Conservation (phyloP, 2,797 vertebrate genomes). For the Pipistrellus nathusii region DNA sequence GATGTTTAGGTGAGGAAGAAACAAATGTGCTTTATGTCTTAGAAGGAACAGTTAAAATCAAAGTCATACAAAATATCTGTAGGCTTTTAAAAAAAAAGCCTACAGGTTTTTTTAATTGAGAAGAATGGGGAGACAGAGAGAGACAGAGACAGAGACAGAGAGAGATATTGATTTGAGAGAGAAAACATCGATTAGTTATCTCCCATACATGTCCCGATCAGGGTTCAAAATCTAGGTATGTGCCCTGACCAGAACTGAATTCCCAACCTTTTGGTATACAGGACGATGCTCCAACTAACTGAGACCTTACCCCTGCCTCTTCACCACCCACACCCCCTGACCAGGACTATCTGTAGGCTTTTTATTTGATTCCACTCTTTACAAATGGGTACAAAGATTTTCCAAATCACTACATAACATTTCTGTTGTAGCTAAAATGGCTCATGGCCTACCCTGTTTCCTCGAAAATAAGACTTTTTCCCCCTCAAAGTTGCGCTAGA, state of each 20-base stretch:
- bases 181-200: neutral
- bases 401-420: neutral
- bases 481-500: too few species aligned
- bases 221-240: neutral
- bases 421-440: conserved; percentile 34
- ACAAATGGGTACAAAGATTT: conserved; percentile 40
- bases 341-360: neutral
- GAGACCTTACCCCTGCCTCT: neutral
- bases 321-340: rapidly evolving
- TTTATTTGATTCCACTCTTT: neutral
- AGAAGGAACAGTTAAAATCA: conserved; percentile 7
- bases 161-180: neutral
- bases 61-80: neutral
- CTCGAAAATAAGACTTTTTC: too few species aligned
- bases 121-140: neutral
- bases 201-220: neutral
- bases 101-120: neutral
- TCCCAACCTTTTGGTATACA: neutral
- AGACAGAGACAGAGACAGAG: neutral
- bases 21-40: neutral
- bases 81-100: neutral
- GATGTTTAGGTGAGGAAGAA: conserved; percentile 20
- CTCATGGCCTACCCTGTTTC: neutral
- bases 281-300: neutral
- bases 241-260: neutral